These are phyloP conservation scores for Cherax quadricarinatus DNA, from an alignment of 1,140 invertebrate genomes.

Conservation along the genomic window DNA sequence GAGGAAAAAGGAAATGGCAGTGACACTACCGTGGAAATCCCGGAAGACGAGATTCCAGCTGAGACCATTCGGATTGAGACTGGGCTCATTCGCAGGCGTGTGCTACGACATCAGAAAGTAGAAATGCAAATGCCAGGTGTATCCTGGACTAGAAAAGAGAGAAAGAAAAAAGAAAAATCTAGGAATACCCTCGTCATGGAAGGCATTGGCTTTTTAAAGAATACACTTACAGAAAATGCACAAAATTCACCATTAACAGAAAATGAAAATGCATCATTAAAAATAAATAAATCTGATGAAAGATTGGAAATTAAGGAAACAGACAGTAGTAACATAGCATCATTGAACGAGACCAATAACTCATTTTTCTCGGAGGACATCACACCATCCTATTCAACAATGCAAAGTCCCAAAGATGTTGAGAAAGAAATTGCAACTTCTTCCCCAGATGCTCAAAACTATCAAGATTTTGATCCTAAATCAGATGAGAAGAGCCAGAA, in stretches of 20 bases:
- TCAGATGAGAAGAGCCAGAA: conserved; percentile 1
- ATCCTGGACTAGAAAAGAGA: conserved; percentile 52
- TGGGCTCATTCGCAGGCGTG: conserved; percentile 49
- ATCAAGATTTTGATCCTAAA: conserved; percentile 44
- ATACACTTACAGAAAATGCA: conserved; percentile 30
- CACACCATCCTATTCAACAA: not conserved
- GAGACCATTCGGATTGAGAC: conserved; percentile 44
- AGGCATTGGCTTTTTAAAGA: conserved; percentile 44
- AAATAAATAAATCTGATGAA: not conserved
- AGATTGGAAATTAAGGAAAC: not conserved
- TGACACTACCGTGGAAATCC: conserved; percentile 24
- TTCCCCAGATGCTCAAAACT: not conserved
- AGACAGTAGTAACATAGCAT: not conserved
- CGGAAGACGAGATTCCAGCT: conserved; percentile 7
- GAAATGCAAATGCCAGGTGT: conserved; percentile 44
- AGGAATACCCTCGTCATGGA: conserved; percentile 49
- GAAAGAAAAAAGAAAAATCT: conserved; percentile 64
- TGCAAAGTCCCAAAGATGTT: not conserved
- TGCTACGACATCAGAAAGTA: conserved; percentile 19
- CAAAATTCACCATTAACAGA: not conserved
- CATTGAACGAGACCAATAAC: not conserved
- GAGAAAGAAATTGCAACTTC: not conserved
- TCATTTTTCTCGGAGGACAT: not conserved
- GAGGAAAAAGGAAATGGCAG: conserved; percentile 54
- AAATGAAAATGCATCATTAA: not conserved